phyloP scores from a whole-genome alignment of 2,888 invertebrate genomes.

The Argynnis bischoffii region DNA sequence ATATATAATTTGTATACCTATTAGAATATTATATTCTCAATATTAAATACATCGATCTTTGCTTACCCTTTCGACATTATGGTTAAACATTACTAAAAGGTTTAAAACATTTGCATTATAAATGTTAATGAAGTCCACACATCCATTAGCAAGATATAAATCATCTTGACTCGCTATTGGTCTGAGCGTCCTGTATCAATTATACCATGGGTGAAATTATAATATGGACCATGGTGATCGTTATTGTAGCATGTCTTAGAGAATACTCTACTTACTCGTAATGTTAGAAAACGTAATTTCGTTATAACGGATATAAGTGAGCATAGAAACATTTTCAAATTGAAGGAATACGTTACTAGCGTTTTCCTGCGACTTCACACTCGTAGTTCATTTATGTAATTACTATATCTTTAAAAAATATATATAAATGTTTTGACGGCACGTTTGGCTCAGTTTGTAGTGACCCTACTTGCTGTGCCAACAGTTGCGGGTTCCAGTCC shows the following conservation, averaged over 20 bases:
- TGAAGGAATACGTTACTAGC: no score
- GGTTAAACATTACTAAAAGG: slow-evolving; percentile 22
- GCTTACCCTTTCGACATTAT: slow-evolving; percentile 30
- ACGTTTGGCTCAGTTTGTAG: no score
- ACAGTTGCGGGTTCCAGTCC: no score
- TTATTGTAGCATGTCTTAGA: slow-evolving; percentile 14
- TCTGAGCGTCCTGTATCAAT: slow-evolving; percentile 71
- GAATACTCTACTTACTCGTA: slow-evolving; percentile 16
- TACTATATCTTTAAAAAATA: no score
- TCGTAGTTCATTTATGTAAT: no score
- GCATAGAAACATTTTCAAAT: no score
- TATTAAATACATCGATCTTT: slow-evolving; percentile 19
- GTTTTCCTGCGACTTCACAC: no score
- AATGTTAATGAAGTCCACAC: slow-evolving; percentile 78
- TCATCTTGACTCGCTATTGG: slow-evolving; percentile 71
- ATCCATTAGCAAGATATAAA: slow-evolving; percentile 74
- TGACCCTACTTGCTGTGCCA: no score
- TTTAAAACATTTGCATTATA: slow-evolving; percentile 70
- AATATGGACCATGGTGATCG: slow-evolving; percentile 29
- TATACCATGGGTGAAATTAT: slow-evolving; percentile 45
- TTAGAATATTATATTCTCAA: not conserved
- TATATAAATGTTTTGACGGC: no score
- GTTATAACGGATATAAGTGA: no score
- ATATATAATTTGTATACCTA: not conserved
- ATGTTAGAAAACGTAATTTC: not conserved